Evolutionary conservation across 2,113 vertebrate genomes (phyloP).

Genomic region (Macquaria australasica): DNA sequence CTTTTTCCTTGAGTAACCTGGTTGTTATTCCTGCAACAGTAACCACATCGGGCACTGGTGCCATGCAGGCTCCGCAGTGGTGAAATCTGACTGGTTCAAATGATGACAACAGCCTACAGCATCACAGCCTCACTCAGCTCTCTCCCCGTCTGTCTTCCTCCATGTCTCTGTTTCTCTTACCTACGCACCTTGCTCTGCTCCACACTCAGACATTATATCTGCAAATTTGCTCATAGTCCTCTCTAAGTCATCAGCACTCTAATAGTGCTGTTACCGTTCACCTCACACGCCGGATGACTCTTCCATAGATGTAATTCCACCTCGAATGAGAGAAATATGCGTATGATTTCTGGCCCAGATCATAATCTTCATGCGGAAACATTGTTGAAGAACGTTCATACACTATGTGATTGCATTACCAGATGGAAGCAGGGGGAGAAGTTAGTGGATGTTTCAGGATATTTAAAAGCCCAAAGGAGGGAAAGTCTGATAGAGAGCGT

Average conservation of each 20-base stretch:
- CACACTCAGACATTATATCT: slow-evolving; percentile 12
- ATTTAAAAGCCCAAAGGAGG: slow-evolving; percentile 1
- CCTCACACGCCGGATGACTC: slow-evolving; percentile 26
- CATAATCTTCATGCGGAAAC: not conserved
- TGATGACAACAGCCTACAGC: slow-evolving; percentile 29
- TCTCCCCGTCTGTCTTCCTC: not conserved
- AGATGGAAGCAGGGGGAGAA: not conserved
- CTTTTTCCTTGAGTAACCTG: not conserved
- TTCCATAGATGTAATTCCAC: slow-evolving; percentile 27
- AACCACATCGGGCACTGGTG: not conserved
- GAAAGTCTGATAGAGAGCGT: not conserved
- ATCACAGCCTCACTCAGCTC: not conserved
- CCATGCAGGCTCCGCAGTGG: not conserved
- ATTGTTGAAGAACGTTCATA: not conserved
- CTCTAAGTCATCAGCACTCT: slow-evolving; percentile 57
- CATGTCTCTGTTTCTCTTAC: not conserved
- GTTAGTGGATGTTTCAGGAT: not conserved
- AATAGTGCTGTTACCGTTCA: slow-evolving; percentile 52
- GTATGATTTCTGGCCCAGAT: slow-evolving; percentile 7
- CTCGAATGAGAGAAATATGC: not conserved
- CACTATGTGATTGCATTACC: not conserved
- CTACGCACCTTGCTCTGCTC: not conserved
- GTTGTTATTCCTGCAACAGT: slow-evolving; percentile 5
- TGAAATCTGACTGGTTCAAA: not conserved
- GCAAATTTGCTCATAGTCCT: slow-evolving; percentile 36